Conservation (phyloP, 2,888 invertebrate genomes). For the Acleris laterana region DNA sequence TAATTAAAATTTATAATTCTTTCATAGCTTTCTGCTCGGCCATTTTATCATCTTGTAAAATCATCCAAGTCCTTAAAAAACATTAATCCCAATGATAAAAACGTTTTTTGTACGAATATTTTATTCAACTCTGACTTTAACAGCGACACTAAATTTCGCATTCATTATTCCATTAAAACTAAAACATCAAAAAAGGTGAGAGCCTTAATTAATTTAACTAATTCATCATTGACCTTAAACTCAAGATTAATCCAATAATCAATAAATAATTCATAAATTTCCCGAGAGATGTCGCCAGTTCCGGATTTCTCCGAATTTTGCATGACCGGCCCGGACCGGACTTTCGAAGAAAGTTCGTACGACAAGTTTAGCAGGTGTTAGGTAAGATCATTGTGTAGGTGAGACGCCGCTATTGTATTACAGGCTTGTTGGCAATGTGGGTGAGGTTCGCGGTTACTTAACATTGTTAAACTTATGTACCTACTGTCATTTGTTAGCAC, state of each 20-base stretch:
- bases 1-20: too few species aligned
- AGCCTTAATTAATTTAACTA: slow-evolving; percentile 1
- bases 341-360: slow-evolving; percentile 29
- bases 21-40: too few species aligned
- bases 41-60: too few species aligned
- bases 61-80: too few species aligned
- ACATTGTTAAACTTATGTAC: not conserved
- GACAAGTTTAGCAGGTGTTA: slow-evolving; percentile 24
- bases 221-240: slow-evolving; percentile 18
- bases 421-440: slow-evolving; percentile 45
- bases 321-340: not conserved
- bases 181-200: too few species aligned
- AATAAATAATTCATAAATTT: slow-evolving; percentile 27
- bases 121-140: too few species aligned
- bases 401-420: slow-evolving; percentile 32
- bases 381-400: slow-evolving; percentile 26
- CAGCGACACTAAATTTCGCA: too few species aligned
- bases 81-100: too few species aligned
- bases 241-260: slow-evolving; percentile 9
- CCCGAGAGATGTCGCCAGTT: slow-evolving; percentile 21
- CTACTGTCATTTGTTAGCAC: not conserved
- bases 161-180: too few species aligned
- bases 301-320: slow-evolving; percentile 29
- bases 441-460: not conserved
- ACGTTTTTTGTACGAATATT: too few species aligned